Evolutionary conservation across 2,797 vertebrate genomes (phyloP), one percentile per base, ranked within the genome.

Genomic region (Petrocephalus schoutedeni): DNA sequence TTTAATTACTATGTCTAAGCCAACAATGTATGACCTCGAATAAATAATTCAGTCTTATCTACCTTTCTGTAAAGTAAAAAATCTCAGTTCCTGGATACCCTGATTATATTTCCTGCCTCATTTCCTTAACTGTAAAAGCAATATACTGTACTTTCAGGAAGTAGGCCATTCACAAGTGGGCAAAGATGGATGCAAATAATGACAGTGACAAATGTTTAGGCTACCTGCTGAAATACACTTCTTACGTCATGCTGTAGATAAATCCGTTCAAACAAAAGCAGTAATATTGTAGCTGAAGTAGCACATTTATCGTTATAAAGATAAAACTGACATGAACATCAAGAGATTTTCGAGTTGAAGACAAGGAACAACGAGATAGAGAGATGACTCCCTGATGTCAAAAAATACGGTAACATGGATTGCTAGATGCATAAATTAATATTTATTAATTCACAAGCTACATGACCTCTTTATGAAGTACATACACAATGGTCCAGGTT

Each of bases 91-190:
- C 28, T 36, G 61, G 19, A 80, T 45, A 88, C 89, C 85, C 59
- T 80, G 19, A 41, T 89, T 83, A 61, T 86, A 91, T 90, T 88
- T 91, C 88, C 86, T 41, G 16, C 83, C 87, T 89, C 49, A 16
- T 53, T 82, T 88, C 54, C 83, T 10, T 77, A 89, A 86, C 64
- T 82, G 71, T 14, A 83, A 61, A 80, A 53, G 58, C 51, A 8
- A 23, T 61, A 88, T 86, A 77, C 6, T 45, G 71, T 45, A 59
- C 67, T 59, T 83, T 49, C 51, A 84, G 61, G 16, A 77, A 45
- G 36, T 45, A 77, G 64, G 64, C 0, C 32, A 67, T 77, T 77
- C 45, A 77, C 71, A 77, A 45, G 1, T 41, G 36, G 71, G 2
- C 71, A 77, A 77, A 77, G 36, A 77, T n/a, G 36, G 4, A 67